Evolutionary conservation across 2,113 vertebrate species (phyloP), one percentile per base, ranked within the genome.

Genomic region (Daubentonia madagascariensis): DNA sequence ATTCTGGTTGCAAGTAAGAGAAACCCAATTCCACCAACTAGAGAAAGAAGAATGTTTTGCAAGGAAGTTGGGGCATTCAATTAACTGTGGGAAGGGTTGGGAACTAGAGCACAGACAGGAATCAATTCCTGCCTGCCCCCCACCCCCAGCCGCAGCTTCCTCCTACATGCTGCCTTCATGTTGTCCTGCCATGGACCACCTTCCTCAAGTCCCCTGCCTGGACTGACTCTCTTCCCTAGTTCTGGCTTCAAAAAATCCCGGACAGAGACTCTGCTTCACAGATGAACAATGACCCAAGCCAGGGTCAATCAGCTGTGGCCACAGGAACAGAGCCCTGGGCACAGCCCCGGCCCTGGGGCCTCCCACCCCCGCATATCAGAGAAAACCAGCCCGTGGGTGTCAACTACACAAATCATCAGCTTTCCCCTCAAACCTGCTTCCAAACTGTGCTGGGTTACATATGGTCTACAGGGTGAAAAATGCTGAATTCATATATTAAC

Each of bases 121-220:
- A 5, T 45, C 17, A 12, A 1, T 61, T 25, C 6, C 11, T 20
- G 18, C 11, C 16, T 4, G 28, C 5, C 2, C 25, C 6, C 13
- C 0, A 7, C 4, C 35, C 22, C 17, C 16, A n/a, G n/a, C 50
- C 45, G 45, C 18, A 1, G n/a, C 37, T 59, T 78, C 32, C 23
- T 68, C 11, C 61, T 63, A 11, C 5, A 7, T 54, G 23, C 32
- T 57, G 68, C 8, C 25, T 85, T 91, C 40, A 13, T 13, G 14
- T 68, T 59, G 48, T 78, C 13, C 20, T 59, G 6, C 35, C 48
- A 6, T 4, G 85, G 2, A 37, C 8, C 14, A 30, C 18, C n/a
- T 35, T 65, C 32, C 59, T 30, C 28, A 67, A 90, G 61, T 30
- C 61, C 28, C 52, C 28, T 63, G 61, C 61, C 52, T 23, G 8